Evolutionary conservation across 2,113 vertebrate genomes (phyloP).

Genomic region (Syngnathus floridae): DNA sequence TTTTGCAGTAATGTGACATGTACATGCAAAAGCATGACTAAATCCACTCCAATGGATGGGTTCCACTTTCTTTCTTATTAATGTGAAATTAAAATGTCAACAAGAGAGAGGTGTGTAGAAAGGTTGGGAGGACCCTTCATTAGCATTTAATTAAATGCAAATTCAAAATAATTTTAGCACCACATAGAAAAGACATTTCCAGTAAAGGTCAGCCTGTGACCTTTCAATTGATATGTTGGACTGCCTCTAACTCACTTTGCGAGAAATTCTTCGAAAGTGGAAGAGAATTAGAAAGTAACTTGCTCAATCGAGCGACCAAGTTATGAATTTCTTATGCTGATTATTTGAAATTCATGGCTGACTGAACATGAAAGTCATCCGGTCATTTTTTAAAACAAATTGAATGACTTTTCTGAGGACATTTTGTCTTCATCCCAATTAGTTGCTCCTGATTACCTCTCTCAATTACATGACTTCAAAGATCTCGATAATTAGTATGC

Average conservation of each 20-base stretch:
- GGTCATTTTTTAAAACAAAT: constrained; percentile 7
- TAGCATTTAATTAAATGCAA: neutral
- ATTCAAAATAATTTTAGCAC: neutral
- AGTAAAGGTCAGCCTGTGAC: neutral
- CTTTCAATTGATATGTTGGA: neutral
- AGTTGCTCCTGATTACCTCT: constrained; percentile 16
- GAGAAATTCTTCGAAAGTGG: neutral
- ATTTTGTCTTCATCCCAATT: constrained; percentile 9
- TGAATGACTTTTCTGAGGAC: neutral
- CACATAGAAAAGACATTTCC: constrained; percentile 1
- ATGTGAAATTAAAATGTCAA: constrained; percentile 1
- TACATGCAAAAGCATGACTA: neutral
- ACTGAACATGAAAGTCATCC: neutral
- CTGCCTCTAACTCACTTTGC: neutral
- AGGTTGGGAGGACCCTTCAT: neutral
- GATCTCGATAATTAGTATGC: constrained; percentile 56
- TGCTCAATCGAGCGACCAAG: neutral
- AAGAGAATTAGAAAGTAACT: neutral
- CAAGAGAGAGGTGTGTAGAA: neutral
- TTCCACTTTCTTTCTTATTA: neutral
- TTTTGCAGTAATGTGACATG: too few relatives aligned
- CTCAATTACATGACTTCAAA: constrained; percentile 38
- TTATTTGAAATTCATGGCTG: neutral
- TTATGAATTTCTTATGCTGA: neutral
- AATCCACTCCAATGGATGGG: neutral